Percentiles rank a stretch among this genome's conserved stretches.
Conservation (phyloP, 2,113 vertebrate species). For the Microtus montanus region DNA sequence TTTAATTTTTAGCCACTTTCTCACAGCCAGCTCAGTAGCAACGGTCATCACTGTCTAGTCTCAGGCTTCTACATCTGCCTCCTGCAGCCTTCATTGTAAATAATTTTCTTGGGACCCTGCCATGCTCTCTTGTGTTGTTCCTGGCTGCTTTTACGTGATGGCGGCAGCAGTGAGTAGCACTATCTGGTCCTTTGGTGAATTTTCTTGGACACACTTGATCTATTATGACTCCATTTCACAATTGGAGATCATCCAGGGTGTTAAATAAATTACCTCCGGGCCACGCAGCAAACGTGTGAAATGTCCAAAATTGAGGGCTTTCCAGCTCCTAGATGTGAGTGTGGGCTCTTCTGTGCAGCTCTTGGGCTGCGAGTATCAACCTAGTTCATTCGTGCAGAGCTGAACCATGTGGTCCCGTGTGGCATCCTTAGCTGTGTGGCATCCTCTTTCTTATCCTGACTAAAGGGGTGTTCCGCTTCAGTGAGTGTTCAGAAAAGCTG, state of each 20-base stretch:
- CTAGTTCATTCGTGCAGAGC: background rate
- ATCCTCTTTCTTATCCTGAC: background rate
- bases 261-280: background rate
- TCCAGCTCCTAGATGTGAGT: background rate
- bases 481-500: background rate
- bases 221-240: background rate
- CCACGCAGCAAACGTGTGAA: background rate
- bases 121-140: fast-evolving
- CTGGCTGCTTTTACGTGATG: background rate
- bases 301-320: background rate
- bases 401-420: fast-evolving
- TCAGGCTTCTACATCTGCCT: background rate
- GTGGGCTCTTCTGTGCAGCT: background rate
- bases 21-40: fast-evolving
- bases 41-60: no score
- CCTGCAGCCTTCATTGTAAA: background rate
- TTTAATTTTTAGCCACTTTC: background rate
- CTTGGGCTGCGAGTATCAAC: fast-evolving
- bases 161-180: background rate
- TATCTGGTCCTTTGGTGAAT: background rate
- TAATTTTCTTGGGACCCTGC: background rate
- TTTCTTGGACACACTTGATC: no score
- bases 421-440: no score
- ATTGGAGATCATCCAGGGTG: background rate
- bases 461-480: fast-evolving